Base-by-base conservation (phyloP, 2,888 invertebrate species). In the Lepidocyrtoides sp. region DNA sequence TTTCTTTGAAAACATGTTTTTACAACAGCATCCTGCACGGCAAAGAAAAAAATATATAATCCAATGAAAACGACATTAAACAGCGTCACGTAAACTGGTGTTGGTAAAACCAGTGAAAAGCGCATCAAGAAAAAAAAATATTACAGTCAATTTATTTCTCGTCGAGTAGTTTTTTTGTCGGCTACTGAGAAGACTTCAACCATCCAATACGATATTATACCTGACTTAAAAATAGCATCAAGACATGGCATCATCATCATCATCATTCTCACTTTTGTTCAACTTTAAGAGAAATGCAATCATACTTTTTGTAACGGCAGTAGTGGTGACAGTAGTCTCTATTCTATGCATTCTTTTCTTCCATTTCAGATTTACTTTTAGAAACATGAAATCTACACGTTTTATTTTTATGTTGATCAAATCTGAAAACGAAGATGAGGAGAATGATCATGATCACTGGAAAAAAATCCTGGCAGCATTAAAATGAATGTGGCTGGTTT, bases 101-200 rank as follows among this genome's bases (percentile, higher is more conserved):
- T 2, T 48, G 32, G 29, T 26, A 14, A 32, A 32, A 32, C 14
- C n/a, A 29, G 2, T 36, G n/a, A n/a, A n/a, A n/a, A n/a, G n/a
- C n/a, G n/a, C 69, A 20, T 1, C 17, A 3, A 1, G 17, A 41
- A 44, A 44, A 41, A 20, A 20, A 41, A 41, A 20, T 12, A 17
- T 12, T 2, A 44, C 36, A 77, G 51, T 77, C 77, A 77, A 77
- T 77, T 77, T 54, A 77, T 77, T 77, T 77, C 77, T 77, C 77
- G 77, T 77, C 54, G 51, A 41, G n/a, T n/a, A n/a, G n/a, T n/a
- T n/a, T n/a, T n/a, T n/a, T n/a, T n/a, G n/a, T n/a, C n/a, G n/a
- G n/a, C n/a, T n/a, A n/a, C n/a, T n/a, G n/a, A n/a, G 17, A 66
- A 17, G 20, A 29, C 60, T 63, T 29, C 60, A 26, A 12, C 12